Evolutionary conservation across 2,888 invertebrate species (phyloP), one percentile per base, ranked within the genome.

Genomic region (Carpatolechia fugitivella): DNA sequence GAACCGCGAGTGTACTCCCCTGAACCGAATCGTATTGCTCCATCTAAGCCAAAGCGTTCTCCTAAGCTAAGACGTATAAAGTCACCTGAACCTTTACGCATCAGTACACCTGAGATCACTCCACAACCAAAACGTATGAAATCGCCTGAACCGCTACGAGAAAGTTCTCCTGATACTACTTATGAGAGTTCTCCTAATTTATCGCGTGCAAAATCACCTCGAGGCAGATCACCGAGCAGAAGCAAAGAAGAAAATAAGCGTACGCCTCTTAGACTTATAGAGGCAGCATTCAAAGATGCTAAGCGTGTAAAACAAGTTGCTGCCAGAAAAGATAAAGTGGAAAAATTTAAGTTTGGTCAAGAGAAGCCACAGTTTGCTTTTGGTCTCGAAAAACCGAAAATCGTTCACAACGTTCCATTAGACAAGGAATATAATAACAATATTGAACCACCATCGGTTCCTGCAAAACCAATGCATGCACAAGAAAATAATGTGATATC

Each of bases 401-500:
- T 55, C 47, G 46, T 59, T 56, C 14, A 50, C 52, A 58, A 57
- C 55, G 46, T 58, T 55, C 30, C 56, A 46, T 61, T 36, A 49
- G 31, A 59, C 30, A 46, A 49, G 38, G 55, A 66, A 48, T 65
- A 57, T 47, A 55, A 60, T 47, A 59, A 56, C 11, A 33, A 33
- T 33, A 64, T 65, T 56, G 59, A 55, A 24, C 20, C 33, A 24
- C 11, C 10, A 36, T 7, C n/a, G 1, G 53, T 50, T 14, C 29
- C 50, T 24, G 51, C 31, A 4, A 48, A 18, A 29, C 60, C 69
- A 29, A 24, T 70, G 35, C 60, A 62, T 20, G 69, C 8, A 10
- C 11, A 73, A 62, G 79, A 80, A 56, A 77, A 70, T 16, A 52
- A 20, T 33, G 16, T 14, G 14, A n/a, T 8, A 16, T 38, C 38